Conservation (phyloP, 2,888 invertebrate species). For the Drosophila cracens region DNA sequence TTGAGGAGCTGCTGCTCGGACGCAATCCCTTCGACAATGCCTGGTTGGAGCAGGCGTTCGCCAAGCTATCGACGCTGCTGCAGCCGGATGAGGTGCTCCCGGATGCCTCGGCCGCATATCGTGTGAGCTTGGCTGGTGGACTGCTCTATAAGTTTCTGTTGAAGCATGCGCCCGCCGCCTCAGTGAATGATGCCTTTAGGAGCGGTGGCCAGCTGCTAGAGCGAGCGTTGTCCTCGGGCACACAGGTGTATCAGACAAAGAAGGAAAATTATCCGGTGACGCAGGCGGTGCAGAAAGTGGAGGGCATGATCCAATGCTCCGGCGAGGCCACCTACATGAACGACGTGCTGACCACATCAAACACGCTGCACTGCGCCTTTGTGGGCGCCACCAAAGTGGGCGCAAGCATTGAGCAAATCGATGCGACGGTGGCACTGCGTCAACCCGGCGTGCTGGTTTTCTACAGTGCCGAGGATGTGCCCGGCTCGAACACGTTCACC, state of each 20-base stretch:
- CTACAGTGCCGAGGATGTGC: constrained; percentile 89
- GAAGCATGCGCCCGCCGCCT: constrained; percentile 86
- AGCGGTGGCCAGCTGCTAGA: constrained; percentile 86
- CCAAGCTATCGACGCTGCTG: constrained; percentile 87
- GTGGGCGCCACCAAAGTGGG: constrained; percentile 87
- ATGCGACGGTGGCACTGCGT: constrained; percentile 86
- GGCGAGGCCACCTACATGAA: constrained; percentile 93
- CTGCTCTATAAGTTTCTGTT: constrained; percentile 91
- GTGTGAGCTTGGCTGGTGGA: constrained; percentile 89
- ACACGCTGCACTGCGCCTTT: constrained; percentile 86
- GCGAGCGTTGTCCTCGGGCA: constrained; percentile 88
- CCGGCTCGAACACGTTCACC: constrained; percentile 83
- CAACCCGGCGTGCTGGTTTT: constrained; percentile 88
- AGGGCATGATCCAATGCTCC: constrained; percentile 88
- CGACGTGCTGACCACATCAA: constrained; percentile 89
- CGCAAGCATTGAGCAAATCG: constrained; percentile 80
- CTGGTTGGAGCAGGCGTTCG: constrained; percentile 84
- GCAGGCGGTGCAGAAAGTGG: constrained; percentile 91
- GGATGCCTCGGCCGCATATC: constrained; percentile 89
- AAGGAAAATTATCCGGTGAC: constrained; percentile 90
- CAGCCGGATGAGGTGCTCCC: constrained; percentile 88
- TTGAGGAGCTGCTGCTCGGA: constrained; percentile 86
- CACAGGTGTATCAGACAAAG: constrained; percentile 89
- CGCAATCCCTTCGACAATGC: constrained; percentile 85
- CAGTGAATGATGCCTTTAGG: constrained; percentile 49